These are phyloP conservation scores for Melanotaenia duboulayi DNA, from an alignment of 2,113 vertebrate genomes.

Conservation along the genomic window DNA sequence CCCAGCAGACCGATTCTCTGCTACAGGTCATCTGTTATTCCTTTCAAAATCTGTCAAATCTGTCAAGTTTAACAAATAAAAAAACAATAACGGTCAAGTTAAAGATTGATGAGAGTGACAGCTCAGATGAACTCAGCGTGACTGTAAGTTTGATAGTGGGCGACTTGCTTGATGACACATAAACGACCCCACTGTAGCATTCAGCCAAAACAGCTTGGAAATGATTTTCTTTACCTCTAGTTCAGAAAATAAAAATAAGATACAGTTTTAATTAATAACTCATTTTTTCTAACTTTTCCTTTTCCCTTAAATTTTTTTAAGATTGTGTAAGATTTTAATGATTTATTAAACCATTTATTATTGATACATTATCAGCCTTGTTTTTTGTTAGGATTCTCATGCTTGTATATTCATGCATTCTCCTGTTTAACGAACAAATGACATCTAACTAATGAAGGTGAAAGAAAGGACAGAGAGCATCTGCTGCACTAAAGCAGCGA, in stretches of 20 bases:
- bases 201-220: neutral
- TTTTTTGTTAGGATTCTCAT: neutral
- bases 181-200: neutral
- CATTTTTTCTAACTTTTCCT: neutral
- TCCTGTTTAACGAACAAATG: no score
- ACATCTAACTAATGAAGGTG: no score
- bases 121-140: slow-evolving; percentile 2
- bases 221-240: neutral
- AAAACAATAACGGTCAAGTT: neutral
- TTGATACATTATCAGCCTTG: neutral
- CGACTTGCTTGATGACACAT: slow-evolving; percentile 11
- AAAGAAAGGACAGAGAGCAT: no score
- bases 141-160: slow-evolving; percentile 5
- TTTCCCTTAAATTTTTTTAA: no score
- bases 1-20: neutral
- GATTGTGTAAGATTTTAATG: neutral
- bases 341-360: no score
- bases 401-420: neutral
- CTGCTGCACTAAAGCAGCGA: no score
- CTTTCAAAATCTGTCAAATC: slow-evolving; percentile 34
- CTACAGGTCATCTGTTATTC: slow-evolving; percentile 17
- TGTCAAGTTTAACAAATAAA: slow-evolving; percentile 12
- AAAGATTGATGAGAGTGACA: slow-evolving; percentile 20
- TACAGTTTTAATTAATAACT: neutral
- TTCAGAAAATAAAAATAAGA: neutral